A percentile compares a stretch with the other conserved stretches of the same genome.
Evolutionary conservation across 2,888 invertebrate genomes (phyloP).

Genomic region (Alviniconcha strummeri): DNA sequence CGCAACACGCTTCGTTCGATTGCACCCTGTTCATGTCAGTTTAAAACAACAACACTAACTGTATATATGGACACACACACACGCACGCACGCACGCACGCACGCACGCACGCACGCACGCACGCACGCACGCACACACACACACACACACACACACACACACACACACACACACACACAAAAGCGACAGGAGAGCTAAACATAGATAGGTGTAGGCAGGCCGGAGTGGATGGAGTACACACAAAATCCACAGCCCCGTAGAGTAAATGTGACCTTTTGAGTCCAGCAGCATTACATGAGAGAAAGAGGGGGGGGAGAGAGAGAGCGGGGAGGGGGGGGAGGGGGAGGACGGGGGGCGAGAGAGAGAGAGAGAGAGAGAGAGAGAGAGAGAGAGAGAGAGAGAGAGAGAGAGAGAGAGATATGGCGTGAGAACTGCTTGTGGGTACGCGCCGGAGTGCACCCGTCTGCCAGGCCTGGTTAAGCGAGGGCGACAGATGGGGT

Average conservation of each 20-base stretch:
- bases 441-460: too few relatives aligned
- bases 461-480: too few relatives aligned
- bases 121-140: background rate
- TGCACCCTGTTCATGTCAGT: too few relatives aligned
- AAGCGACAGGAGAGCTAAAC: background rate
- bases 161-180: background rate
- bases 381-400: background rate
- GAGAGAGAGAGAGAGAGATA: background rate
- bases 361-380: too few relatives aligned
- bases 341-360: too few relatives aligned
- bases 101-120: constrained; percentile 1
- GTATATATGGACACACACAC: too few relatives aligned
- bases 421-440: too few relatives aligned
- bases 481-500: too few relatives aligned
- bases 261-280: background rate
- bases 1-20: too few relatives aligned
- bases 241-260: background rate
- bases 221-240: too few relatives aligned
- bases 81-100: background rate
- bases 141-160: constrained; percentile 22
- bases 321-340: constrained; percentile 14
- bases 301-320: constrained; percentile 2
- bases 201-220: background rate
- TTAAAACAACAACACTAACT: too few relatives aligned
- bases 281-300: background rate